These are phyloP conservation scores for Temnothorax unifasciatus DNA, from an alignment of 2,888 invertebrate species.

Conservation along the genomic window DNA sequence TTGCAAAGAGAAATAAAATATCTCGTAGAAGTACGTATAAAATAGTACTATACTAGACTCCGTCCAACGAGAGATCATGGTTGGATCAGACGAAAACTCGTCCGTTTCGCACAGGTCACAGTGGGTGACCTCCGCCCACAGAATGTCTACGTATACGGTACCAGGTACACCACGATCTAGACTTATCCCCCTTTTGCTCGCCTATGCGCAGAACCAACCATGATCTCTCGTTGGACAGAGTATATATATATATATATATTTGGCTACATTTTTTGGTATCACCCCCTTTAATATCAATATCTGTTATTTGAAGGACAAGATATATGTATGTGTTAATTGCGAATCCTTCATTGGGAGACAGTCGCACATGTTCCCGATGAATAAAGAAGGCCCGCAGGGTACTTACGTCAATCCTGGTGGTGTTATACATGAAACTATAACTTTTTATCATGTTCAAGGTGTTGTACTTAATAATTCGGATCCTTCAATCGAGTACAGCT, in stretches of 20 bases:
- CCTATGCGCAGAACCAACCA: no score
- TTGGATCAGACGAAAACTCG: no score
- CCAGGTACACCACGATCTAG: no score
- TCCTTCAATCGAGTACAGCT: conserved; percentile 91
- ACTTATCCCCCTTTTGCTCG: no score
- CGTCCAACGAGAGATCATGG: no score
- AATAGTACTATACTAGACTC: neutral
- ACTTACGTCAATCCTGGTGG: conserved; percentile 94
- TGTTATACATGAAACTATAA: conserved; percentile 93
- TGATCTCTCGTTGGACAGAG: no score
- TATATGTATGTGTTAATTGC: conserved; percentile 87
- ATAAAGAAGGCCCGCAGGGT: conserved; percentile 92
- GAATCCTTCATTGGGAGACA: conserved; percentile 88
- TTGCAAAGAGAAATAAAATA: conserved; percentile 88
- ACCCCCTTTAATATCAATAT: conserved; percentile 23
- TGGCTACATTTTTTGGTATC: neutral
- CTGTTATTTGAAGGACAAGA: conserved; percentile 73
- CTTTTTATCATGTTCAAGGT: conserved; percentile 88
- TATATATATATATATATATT: neutral
- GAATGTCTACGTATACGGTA: no score
- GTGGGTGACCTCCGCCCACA: no score
- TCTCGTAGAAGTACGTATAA: conserved; percentile 78
- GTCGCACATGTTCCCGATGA: conserved; percentile 93
- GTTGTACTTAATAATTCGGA: conserved; percentile 86
- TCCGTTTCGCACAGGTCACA: no score